phyloP scores from a whole-genome alignment of 2,888 invertebrate genomes.

The Chaitophorus viminalis region DNA sequence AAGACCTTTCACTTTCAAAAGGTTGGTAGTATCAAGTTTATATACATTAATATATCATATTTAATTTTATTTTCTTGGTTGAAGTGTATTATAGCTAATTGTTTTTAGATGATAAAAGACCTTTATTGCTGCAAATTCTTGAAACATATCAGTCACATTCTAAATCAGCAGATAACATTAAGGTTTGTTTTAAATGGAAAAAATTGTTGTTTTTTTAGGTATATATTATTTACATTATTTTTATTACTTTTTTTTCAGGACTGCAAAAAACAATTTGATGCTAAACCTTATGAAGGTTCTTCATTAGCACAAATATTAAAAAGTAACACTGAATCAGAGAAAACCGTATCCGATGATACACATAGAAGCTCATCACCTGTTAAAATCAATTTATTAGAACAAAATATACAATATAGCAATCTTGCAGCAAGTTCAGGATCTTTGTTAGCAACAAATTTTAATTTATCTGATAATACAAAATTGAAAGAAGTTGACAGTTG shows the following conservation, averaged over 20 bases:
- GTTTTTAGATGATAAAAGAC: constrained; percentile 41
- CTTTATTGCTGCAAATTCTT: constrained; percentile 47
- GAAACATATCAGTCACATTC: constrained; percentile 29
- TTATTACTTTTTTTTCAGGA: constrained; percentile 5
- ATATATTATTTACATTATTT: too few relatives aligned
- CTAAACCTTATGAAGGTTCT: background rate
- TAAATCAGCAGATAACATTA: constrained; percentile 3
- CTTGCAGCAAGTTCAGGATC: background rate
- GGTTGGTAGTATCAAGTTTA: constrained; percentile 27
- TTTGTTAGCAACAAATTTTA: constrained; percentile 13
- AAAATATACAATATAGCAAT: background rate
- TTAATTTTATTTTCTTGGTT: background rate
- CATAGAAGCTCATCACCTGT: background rate
- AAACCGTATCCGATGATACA: constrained; percentile 12
- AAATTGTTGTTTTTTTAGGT: too few relatives aligned
- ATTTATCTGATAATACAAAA: constrained; percentile 23
- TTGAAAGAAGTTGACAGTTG: constrained; percentile 17
- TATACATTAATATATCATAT: too few relatives aligned
- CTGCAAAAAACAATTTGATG: background rate
- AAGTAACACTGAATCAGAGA: background rate
- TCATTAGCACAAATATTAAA: constrained; percentile 41
- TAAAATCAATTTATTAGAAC: background rate
- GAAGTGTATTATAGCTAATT: background rate
- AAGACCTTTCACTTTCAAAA: constrained; percentile 28
- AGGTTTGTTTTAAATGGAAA: constrained; percentile 18